A percentile compares a stretch with the other conserved stretches of the same genome.
These are phyloP conservation scores for Heliconius charithonia DNA, from an alignment of 2,888 invertebrate species.

Conservation along the genomic window DNA sequence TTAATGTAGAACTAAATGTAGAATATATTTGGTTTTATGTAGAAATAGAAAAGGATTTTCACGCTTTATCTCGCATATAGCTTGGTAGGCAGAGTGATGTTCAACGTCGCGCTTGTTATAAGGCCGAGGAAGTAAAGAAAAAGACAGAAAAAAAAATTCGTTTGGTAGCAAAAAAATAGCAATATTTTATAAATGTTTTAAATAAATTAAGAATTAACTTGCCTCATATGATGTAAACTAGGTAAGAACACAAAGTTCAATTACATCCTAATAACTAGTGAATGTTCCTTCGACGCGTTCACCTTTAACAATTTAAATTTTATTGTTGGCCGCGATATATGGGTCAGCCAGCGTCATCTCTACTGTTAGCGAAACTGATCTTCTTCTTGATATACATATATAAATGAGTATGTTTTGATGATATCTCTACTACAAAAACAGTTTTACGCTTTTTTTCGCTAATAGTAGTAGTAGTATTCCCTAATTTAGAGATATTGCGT, in stretches of 20 bases:
- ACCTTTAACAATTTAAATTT: conserved; percentile 23
- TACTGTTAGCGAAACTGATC: background rate
- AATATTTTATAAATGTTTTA: too few species aligned
- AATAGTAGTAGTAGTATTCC: background rate
- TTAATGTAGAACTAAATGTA: background rate
- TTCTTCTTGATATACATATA: background rate
- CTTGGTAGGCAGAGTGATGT: background rate
- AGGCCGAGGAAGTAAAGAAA: too few species aligned
- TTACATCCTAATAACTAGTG: conserved; percentile 21
- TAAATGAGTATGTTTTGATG: background rate
- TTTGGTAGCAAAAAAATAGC: too few species aligned
- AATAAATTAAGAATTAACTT: background rate
- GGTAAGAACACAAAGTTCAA: background rate
- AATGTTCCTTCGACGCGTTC: conserved; percentile 9
- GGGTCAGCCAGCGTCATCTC: conserved; percentile 15
- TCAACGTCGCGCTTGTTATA: too few species aligned
- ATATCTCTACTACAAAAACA: background rate
- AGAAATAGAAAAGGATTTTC: background rate
- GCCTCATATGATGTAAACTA: background rate
- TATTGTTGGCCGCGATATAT: conserved; percentile 21
- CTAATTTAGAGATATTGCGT: background rate
- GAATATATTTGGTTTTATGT: background rate
- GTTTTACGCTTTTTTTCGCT: too few species aligned
- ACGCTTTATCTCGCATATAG: background rate
- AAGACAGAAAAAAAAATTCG: too few species aligned